Conservation (phyloP, 1,140 invertebrate species). For the Trypoxylus dichotomus region DNA sequence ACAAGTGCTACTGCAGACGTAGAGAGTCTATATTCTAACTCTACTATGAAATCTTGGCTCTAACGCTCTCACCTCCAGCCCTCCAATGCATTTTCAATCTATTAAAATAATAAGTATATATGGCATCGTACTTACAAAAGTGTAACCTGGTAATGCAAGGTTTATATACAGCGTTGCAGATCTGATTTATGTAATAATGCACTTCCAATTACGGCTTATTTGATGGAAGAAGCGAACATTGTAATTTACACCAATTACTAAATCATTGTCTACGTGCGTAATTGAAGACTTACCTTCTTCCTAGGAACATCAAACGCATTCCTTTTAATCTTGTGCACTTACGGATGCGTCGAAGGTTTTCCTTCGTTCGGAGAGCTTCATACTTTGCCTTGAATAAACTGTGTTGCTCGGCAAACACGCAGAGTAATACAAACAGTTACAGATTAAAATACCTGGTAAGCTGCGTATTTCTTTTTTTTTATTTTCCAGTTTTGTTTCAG, state of each 20-base stretch:
- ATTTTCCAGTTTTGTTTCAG: background rate
- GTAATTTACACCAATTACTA: slow-evolving; percentile 24
- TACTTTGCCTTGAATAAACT: background rate
- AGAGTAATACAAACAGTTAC: slow-evolving; percentile 5
- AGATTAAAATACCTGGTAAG: background rate
- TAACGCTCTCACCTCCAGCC: too few species aligned
- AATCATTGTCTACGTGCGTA: slow-evolving; percentile 6
- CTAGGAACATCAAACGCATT: slow-evolving; percentile 6
- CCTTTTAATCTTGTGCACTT: background rate
- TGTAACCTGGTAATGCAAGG: background rate
- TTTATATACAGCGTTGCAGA: background rate
- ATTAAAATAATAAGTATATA: background rate
- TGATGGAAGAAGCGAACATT: background rate
- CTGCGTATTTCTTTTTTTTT: background rate
- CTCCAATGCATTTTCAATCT: too few species aligned
- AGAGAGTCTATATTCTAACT: too few species aligned
- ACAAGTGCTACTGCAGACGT: too few species aligned
- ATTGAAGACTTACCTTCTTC: slow-evolving; percentile 4
- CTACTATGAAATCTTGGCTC: too few species aligned
- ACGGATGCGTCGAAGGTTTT: background rate
- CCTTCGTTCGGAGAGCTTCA: background rate
- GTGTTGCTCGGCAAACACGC: background rate
- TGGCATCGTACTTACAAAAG: background rate
- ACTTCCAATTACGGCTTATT: slow-evolving; percentile 3
- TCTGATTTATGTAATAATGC: background rate